phyloP scores from a whole-genome alignment of 2,888 invertebrate species.

The Macaria liturata region DNA sequence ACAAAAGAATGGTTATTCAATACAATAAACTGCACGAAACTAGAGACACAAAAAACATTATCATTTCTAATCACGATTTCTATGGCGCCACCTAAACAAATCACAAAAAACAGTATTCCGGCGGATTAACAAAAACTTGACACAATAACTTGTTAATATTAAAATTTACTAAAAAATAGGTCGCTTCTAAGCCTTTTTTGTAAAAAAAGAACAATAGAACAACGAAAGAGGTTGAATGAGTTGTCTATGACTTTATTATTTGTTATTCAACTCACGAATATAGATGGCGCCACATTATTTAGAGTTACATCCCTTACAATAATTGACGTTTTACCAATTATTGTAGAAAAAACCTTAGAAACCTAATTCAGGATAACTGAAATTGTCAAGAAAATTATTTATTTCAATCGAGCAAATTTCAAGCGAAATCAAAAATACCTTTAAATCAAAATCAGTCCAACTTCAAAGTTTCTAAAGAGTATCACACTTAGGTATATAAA shows the following conservation, averaged over 20 bases:
- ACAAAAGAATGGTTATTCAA: too few species aligned
- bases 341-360: too few species aligned
- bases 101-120: conserved; percentile 53
- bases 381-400: too few species aligned
- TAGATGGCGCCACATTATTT: conserved; percentile 42
- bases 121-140: conserved; percentile 55
- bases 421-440: too few species aligned
- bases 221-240: conserved; percentile 34
- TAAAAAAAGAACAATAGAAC: conserved; percentile 43
- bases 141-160: conserved; percentile 60
- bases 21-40: too few species aligned
- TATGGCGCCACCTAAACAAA: conserved; percentile 51
- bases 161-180: conserved; percentile 40
- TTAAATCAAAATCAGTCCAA: too few species aligned
- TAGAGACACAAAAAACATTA: background rate
- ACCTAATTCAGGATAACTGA: too few species aligned
- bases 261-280: conserved; percentile 43
- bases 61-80: conserved; percentile 44
- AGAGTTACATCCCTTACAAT: background rate
- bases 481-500: too few species aligned
- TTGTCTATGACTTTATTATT: conserved; percentile 40
- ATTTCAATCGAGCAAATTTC: too few species aligned
- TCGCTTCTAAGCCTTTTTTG: conserved; percentile 20
- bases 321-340: too few species aligned
- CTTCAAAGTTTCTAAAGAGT: too few species aligned